Evolutionary conservation across 1,140 invertebrate species (phyloP), one percentile per base, ranked within the genome.

Genomic region (Vollenhovia emeryi): DNA sequence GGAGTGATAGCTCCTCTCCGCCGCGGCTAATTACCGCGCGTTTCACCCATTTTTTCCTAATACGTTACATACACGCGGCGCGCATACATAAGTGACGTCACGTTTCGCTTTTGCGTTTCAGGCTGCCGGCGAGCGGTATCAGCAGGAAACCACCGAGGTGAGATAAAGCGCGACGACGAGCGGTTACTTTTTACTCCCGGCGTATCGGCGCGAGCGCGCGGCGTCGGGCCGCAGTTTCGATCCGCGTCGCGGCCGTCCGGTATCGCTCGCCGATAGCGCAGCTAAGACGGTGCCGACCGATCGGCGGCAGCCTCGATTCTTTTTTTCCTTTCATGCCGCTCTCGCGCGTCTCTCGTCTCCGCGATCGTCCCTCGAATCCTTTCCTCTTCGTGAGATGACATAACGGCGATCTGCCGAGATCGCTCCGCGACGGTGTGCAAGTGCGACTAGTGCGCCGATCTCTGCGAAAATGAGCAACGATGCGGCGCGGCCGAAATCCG

Each of bases 131-230:
- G 91, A 92, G 64, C 89, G 89, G 71, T 94, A 94, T 93, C 91
- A 93, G 87, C 92, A 92, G 93, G 93, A 93, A 92, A 92, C 91
- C 84, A 90, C 88, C 83, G 92, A 93, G 93, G 92, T 94, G 87
- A 94, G 93, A 93, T 93, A 93, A 78, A 79, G 60, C 7, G 86
- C 86, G 75, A n/a, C 85, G 69, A 83, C 86, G 87, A 83, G 84
- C 71, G 76, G n/a, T 50, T 60, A 18, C 52, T 80, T 86, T 62
- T 79, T 62, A 62, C 84, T 90, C 84, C 52, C 8, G 33, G 64
- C 18, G 43, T 84, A 64, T 84, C 55, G 78, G 9, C 55, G 48
- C 55, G 18, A 27, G 48, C 45, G 52, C 45, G 33, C 33, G 3
- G 33, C 48, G 21, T 15, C 62, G 36, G n/a, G 27, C 43, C 8